Percentiles rank a stretch among this genome's conserved stretches.
Conservation (phyloP, 2,113 vertebrate genomes). For the Ochotona princeps region DNA sequence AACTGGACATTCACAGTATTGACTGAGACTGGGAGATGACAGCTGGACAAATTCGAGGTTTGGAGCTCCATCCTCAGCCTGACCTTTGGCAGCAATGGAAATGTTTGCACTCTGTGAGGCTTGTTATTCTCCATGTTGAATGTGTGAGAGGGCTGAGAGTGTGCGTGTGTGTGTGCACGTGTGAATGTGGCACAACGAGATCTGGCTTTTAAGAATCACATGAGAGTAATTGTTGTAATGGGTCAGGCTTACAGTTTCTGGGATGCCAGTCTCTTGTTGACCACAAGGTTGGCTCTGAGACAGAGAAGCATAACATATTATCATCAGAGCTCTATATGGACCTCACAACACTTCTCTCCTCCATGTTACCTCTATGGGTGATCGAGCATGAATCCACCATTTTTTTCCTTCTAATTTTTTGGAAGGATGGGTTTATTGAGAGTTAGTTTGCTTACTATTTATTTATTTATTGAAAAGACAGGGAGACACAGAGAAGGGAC, state of each 20-base stretch:
- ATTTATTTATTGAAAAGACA: too few relatives aligned
- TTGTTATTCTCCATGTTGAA: conserved; percentile 55
- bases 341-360: background rate
- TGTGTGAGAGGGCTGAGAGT: background rate
- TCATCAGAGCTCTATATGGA: background rate
- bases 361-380: background rate
- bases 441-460: background rate
- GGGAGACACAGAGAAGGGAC: too few relatives aligned
- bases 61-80: conserved; percentile 75
- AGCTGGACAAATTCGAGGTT: conserved; percentile 83
- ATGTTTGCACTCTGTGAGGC: conserved; percentile 75
- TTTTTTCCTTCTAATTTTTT: background rate
- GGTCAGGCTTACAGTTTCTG: background rate
- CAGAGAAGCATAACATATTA: background rate
- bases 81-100: conserved; percentile 78
- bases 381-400: background rate
- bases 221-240: background rate
- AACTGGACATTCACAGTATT: conserved; percentile 83
- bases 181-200: too few relatives aligned
- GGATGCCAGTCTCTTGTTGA: background rate
- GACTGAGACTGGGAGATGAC: conserved; percentile 80
- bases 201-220: conserved; percentile 24
- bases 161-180: background rate
- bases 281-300: background rate
- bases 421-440: background rate